Percentiles rank a stretch among this genome's conserved stretches.
Evolutionary conservation across 2,113 vertebrate genomes (phyloP).

Genomic region (Sturnira hondurensis): DNA sequence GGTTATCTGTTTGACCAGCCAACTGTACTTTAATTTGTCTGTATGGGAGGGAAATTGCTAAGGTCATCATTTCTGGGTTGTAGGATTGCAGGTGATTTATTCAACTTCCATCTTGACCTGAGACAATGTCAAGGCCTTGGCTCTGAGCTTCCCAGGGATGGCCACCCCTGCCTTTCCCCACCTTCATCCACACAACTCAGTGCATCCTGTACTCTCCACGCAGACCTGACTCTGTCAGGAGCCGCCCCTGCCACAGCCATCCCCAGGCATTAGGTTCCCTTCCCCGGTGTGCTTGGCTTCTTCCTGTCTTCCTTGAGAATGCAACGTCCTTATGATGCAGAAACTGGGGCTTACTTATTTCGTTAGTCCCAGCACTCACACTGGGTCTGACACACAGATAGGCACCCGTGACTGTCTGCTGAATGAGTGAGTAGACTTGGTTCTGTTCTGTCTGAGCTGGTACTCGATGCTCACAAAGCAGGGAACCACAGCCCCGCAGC

Average conservation of each 20-base stretch:
- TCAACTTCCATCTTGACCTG: background rate
- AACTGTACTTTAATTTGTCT: background rate
- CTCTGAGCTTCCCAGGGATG: background rate
- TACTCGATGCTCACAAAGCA: background rate
- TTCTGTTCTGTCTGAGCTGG: background rate
- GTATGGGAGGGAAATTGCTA: background rate
- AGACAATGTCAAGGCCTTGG: background rate
- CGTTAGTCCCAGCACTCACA: background rate
- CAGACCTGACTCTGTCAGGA: background rate
- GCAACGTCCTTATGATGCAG: background rate
- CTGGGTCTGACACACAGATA: background rate
- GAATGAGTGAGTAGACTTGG: background rate
- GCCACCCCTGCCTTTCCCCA: background rate
- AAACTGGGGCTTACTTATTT: background rate
- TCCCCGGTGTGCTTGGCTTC: background rate
- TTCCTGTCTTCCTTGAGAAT: background rate
- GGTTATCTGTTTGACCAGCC: background rate
- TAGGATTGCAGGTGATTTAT: background rate
- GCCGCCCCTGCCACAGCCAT: background rate
- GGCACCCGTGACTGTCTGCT: background rate
- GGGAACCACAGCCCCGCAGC: background rate
- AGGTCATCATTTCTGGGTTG: background rate
- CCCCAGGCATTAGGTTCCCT: background rate
- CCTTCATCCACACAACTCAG: rapidly evolving
- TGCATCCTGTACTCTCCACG: background rate